Evolutionary conservation across 2,113 vertebrate species (phyloP).

Genomic region (Paratilapia polleni): DNA sequence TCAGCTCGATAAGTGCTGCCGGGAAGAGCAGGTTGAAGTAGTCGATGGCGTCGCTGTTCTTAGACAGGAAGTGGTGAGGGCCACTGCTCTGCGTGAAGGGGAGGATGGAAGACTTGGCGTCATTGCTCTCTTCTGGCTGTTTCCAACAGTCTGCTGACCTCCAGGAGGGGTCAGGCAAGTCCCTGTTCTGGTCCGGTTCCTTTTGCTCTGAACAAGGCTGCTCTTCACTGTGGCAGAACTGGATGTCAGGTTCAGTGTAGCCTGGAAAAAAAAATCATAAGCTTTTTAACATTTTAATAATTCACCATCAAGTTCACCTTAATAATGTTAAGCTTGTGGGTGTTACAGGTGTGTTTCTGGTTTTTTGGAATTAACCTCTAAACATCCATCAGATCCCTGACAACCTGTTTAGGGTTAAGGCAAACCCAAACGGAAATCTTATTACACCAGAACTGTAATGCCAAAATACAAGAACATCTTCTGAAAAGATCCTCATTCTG

Average conservation of each 20-base stretch:
- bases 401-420: no score
- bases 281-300: neutral
- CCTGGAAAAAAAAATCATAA: constrained; percentile 53
- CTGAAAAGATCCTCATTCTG: no score
- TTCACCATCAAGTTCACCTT: neutral
- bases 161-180: constrained; percentile 65
- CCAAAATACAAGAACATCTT: no score
- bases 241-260: constrained; percentile 74
- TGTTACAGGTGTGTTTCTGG: neutral
- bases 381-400: neutral
- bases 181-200: constrained; percentile 36
- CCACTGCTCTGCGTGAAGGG: constrained; percentile 66
- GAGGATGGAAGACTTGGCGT: neutral
- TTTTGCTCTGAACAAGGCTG: neutral
- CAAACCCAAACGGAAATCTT: no score
- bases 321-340: no score
- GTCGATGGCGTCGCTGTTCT: constrained; percentile 76
- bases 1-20: constrained; percentile 58
- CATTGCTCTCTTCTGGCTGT: neutral
- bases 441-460: no score
- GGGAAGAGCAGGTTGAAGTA: constrained; percentile 82
- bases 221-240: constrained; percentile 58
- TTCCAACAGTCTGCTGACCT: constrained; percentile 61
- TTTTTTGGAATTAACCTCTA: neutral
- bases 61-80: constrained; percentile 60